Conservation (phyloP, 2,888 invertebrate genomes). For the Anoncus sp. region DNA sequence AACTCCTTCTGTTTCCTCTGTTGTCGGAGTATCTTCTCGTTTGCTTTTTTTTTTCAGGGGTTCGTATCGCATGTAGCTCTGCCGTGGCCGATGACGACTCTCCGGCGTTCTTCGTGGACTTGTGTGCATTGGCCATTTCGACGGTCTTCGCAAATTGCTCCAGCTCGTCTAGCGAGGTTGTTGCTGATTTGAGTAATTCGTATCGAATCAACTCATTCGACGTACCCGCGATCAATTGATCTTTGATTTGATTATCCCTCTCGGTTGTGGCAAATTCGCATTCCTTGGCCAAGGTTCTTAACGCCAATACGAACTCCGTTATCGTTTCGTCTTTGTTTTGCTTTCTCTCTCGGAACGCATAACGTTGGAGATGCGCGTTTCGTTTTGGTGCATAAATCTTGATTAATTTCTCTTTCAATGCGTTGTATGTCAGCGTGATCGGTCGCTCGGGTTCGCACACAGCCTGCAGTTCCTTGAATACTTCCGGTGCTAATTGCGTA, state of each 20-base stretch:
- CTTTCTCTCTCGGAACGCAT: constrained; percentile 34
- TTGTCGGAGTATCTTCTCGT: neutral
- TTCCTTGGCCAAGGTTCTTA: constrained; percentile 29
- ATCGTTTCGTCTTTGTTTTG: constrained; percentile 33
- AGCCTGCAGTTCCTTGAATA: constrained; percentile 15
- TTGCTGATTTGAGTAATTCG: constrained; percentile 37
- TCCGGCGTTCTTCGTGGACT: constrained; percentile 5
- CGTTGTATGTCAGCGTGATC: constrained; percentile 3
- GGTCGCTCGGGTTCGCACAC: constrained; percentile 17
- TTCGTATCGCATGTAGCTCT: constrained; percentile 2
- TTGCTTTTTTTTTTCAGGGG: neutral
- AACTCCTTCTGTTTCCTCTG: neutral
- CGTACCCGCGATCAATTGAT: constrained; percentile 39
- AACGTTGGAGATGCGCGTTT: constrained; percentile 22
- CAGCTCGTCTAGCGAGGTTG: constrained; percentile 28
- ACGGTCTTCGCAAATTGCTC: constrained; percentile 41
- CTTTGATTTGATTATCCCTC: constrained; percentile 37
- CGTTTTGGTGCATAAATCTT: constrained; percentile 8
- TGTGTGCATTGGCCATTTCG: constrained; percentile 20
- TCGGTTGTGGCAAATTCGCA: constrained; percentile 41
- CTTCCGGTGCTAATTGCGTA: constrained; percentile 23
- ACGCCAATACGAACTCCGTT: constrained; percentile 15
- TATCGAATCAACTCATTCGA: constrained; percentile 30
- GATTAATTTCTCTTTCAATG: constrained; percentile 10
- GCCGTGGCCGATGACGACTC: neutral